These are phyloP conservation scores for Tangara arthus DNA, from an alignment of 2,797 vertebrate species.

Conservation along the genomic window DNA sequence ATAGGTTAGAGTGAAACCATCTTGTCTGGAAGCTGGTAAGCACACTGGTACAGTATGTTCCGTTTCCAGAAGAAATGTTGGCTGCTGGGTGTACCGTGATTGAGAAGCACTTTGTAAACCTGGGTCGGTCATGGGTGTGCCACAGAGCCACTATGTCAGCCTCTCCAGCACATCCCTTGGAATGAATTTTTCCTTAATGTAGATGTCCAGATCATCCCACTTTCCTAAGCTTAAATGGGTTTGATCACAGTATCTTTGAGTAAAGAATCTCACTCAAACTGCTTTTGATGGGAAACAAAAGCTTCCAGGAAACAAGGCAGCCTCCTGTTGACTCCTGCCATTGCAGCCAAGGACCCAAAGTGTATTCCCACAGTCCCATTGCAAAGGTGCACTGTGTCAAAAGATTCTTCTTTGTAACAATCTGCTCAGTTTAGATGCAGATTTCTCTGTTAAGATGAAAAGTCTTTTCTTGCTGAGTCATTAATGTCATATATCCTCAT, in stretches of 20 bases:
- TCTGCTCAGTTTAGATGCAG: neutral
- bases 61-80: neutral
- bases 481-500: neutral
- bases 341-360: neutral
- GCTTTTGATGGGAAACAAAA: neutral
- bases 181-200: neutral
- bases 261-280: neutral
- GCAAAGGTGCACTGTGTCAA: neutral
- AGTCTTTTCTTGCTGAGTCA: neutral
- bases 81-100: neutral
- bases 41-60: neutral
- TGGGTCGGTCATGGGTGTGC: neutral
- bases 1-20: neutral
- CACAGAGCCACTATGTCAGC: neutral
- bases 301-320: neutral
- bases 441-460: neutral
- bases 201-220: neutral
- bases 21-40: neutral
- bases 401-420: neutral
- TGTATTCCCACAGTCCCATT: neutral
- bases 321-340: neutral
- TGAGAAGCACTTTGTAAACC: neutral
- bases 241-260: neutral
- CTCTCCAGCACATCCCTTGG: neutral
- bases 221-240: neutral